Conservation (phyloP, 2,113 vertebrate genomes). For the Vulpes vulpes region DNA sequence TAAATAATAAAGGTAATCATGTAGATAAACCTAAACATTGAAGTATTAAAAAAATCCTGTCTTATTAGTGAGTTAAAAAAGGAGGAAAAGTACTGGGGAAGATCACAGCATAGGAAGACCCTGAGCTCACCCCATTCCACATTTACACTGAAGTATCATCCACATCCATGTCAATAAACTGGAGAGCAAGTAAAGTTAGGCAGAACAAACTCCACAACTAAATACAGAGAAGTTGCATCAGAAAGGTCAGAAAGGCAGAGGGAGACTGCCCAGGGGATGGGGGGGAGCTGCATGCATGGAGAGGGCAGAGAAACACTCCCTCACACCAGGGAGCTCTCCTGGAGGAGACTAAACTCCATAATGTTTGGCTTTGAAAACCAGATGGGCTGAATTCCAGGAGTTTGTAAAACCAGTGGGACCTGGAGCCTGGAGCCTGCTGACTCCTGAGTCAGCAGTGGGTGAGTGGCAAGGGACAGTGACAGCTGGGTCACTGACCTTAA, state of each 20-base stretch:
- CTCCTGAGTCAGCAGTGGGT: background rate
- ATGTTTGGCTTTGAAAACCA: background rate
- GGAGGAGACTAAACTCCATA: background rate
- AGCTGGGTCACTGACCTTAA: background rate
- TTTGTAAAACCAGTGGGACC: background rate
- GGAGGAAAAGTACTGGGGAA: background rate
- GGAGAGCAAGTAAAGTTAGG: background rate
- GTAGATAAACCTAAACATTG: background rate
- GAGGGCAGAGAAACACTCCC: background rate
- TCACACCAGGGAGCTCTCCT: no score
- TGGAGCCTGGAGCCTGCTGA: background rate
- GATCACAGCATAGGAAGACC: background rate
- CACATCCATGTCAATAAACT: background rate
- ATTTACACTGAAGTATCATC: background rate
- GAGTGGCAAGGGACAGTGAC: background rate
- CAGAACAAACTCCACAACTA: background rate
- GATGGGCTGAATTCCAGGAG: background rate
- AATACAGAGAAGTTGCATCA: background rate
- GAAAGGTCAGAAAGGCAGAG: background rate
- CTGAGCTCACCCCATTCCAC: background rate
- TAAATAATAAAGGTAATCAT: background rate
- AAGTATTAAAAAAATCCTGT: background rate
- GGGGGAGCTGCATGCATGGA: background rate
- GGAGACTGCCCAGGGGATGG: background rate
- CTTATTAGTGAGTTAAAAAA: background rate